phyloP scores from a whole-genome alignment of 30 jellyfish, hydroid and myxozoan species.

The Turritopsis rubra region DNA sequence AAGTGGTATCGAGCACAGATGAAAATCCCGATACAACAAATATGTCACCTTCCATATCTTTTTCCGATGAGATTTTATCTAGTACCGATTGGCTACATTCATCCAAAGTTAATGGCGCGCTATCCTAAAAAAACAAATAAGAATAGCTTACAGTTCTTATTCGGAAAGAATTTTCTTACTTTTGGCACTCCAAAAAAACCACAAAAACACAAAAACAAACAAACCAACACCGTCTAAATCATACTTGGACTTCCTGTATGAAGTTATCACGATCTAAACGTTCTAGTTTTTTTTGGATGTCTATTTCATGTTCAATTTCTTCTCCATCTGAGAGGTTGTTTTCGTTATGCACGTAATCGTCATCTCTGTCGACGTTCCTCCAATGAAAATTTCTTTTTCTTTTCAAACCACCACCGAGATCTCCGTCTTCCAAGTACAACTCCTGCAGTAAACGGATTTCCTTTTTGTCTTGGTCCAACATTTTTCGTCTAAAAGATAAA shows the following conservation, averaged over 20 bases:
- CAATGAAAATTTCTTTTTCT: conserved; percentile 79
- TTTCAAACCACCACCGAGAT: conserved; percentile 64
- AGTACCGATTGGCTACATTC: conserved; percentile 12
- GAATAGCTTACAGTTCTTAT: neutral
- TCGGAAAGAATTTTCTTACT: no score
- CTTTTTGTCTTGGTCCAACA: conserved; percentile 66
- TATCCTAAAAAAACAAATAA: neutral
- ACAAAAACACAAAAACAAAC: no score
- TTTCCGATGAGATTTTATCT: conserved; percentile 1
- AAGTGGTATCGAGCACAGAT: no score
- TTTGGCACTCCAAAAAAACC: no score
- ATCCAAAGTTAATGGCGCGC: neutral
- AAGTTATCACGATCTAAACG: conserved; percentile 74
- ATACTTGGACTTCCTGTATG: conserved; percentile 55
- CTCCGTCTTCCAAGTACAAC: conserved; percentile 87
- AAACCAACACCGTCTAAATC: no score
- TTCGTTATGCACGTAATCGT: conserved; percentile 17
- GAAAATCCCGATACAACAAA: neutral
- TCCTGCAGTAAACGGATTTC: conserved; percentile 75
- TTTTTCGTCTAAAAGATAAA: conserved; percentile 49
- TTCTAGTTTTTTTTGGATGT: conserved; percentile 37
- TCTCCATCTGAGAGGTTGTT: conserved; percentile 49
- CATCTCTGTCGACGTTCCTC: conserved; percentile 70
- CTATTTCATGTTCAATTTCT: conserved; percentile 24
- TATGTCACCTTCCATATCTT: neutral